Evolutionary conservation across 2,888 invertebrate species (phyloP), one percentile per base, ranked within the genome.

Genomic region (Drosophila mayaguana): DNA sequence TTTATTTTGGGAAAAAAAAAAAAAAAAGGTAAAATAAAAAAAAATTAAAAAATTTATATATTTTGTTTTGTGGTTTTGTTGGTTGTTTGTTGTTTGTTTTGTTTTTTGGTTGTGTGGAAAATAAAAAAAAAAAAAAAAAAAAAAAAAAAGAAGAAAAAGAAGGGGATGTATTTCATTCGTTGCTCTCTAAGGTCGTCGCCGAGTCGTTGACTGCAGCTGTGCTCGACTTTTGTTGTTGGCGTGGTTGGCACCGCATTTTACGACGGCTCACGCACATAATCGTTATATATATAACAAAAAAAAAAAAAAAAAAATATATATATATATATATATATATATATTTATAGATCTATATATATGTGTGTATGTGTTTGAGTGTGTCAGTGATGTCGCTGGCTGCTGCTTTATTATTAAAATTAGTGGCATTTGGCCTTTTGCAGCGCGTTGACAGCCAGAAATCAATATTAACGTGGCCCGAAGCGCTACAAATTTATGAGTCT

Each of bases 361-460:
- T 25, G 12, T 45, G 32, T 59, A 45, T 34, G 5, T 20, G 11
- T 22, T 16, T 62, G 22, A 60, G 55, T 64, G 34, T 36, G 36
- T 42, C 40, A 18, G 40, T 28, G 54, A 18, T 54, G 53, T n/a
- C 43, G 56, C 16, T 45, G 45, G 45, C 46, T 65, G 61, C 42
- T 63, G 68, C 57, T 77, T 80, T 80, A 77, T 74, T 79, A 79
- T 81, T 80, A 72, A 75, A 80, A 63, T 67, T 75, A 71, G 76
- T 78, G 87, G 75, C 88, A 81, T 73, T 76, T 84, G 84, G 84
- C 84, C 84, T 85, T 81, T 87, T 80, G 73, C 77, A 77, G 81
- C 79, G 67, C 88, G 86, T 86, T 88, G 86, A 86, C 88, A 86
- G 84, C 69, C 69, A 72, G 82, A 78, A 77, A 88, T 86, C 86